A percentile compares a stretch with the other conserved stretches of the same genome.
Evolutionary conservation across 2,888 invertebrate genomes (phyloP).

Genomic region (Tenthredo distinguenda): DNA sequence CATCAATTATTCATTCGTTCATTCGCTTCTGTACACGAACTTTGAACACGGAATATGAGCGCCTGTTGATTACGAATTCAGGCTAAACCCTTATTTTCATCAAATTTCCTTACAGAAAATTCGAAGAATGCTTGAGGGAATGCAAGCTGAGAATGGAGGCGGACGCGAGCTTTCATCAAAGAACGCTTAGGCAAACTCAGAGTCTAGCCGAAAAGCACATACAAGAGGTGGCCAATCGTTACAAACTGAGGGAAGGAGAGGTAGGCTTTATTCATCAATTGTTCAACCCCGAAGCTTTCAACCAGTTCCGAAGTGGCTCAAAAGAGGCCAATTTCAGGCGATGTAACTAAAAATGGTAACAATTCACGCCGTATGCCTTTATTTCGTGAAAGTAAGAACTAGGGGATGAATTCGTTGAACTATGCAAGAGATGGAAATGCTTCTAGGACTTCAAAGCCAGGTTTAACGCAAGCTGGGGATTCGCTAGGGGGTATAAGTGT

Average conservation of each 20-base stretch:
- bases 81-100: not conserved
- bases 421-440: not conserved
- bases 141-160: slow-evolving; percentile 3
- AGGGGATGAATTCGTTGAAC: not conserved
- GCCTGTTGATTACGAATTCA: not conserved
- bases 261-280: not conserved
- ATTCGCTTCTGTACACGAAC: not conserved
- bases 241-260: not conserved
- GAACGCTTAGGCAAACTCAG: slow-evolving; percentile 18
- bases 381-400: not conserved
- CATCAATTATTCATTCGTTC: slow-evolving; percentile 7
- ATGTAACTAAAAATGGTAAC: not conserved
- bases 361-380: not conserved
- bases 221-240: not conserved
- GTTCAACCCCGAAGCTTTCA: not conserved
- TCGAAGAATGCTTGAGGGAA: slow-evolving; percentile 24
- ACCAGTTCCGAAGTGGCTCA: not conserved
- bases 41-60: not conserved
- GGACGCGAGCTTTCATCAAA: slow-evolving; percentile 7
- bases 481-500: not conserved
- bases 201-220: slow-evolving; percentile 25
- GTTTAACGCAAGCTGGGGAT: not conserved
- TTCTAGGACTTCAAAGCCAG: slow-evolving; percentile 18
- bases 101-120: not conserved
- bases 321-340: not conserved